A percentile compares a stretch with the other conserved stretches of the same genome.
These are phyloP conservation scores for Lemur catta DNA, from an alignment of 2,797 vertebrate species.

Conservation along the genomic window DNA sequence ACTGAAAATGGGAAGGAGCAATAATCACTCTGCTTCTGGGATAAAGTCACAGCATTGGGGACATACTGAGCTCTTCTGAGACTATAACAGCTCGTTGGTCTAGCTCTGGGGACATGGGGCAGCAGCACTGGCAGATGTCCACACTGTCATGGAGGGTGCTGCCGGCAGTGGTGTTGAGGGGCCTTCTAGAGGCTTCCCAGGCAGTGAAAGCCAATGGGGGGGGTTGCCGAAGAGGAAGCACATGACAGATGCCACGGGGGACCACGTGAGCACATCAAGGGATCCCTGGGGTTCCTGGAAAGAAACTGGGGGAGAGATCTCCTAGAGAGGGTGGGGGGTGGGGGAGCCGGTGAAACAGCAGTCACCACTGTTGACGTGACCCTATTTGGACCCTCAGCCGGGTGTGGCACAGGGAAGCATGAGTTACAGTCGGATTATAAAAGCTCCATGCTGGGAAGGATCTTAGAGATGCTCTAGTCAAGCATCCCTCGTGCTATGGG, in stretches of 20 bases:
- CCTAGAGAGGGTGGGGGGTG: neutral
- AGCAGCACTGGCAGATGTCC: neutral
- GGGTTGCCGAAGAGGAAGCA: neutral
- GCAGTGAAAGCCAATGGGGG: neutral
- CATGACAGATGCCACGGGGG: neutral
- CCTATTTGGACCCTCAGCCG: neutral
- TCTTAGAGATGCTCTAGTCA: neutral
- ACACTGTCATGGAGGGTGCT: neutral
- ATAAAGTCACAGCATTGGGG: neutral
- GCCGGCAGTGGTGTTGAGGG: neutral
- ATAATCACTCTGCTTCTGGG: neutral
- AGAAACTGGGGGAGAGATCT: neutral
- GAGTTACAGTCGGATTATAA: neutral
- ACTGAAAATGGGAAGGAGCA: neutral
- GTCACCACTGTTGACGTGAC: neutral
- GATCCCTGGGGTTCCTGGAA: neutral
- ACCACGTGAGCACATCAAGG: accelerated
- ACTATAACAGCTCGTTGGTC: neutral
- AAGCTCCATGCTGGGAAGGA: neutral
- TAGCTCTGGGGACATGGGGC: neutral
- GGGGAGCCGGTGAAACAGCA: neutral
- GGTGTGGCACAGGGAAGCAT: neutral
- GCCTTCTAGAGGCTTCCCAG: neutral
- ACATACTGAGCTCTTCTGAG: neutral
- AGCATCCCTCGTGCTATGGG: neutral